Base-by-base conservation (phyloP, 1,140 invertebrate species). In the Elysia chlorotica region DNA sequence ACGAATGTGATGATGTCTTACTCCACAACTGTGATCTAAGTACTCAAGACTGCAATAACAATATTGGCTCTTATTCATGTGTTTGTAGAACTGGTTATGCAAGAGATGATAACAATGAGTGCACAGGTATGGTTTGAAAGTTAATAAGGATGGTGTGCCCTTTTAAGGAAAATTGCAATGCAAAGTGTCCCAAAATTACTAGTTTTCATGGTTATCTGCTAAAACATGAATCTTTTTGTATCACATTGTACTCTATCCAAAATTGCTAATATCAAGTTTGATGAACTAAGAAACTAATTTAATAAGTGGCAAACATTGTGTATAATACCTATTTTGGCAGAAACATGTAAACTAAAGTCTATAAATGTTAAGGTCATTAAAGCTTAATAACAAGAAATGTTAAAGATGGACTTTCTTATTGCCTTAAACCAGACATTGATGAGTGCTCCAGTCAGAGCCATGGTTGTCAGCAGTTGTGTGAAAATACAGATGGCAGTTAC, bases 381-480 rank as follows among this genome's bases (percentile, higher is more conserved):
- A 31, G 17, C 14, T 17, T 14, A 31, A 5, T n/a, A 14, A 4
- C 14, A 63, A 63, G 61, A 14, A n/a, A n/a, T 31, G 14, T 14
- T 14, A 63, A 31, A 14, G 10, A 63, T 28, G 14, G 4, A 31
- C 35, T 35, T 35, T 63, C 23, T 10, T 10, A 63, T 25, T 67
- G 5, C 38, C 25, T 54, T 2, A 31, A 5, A 31, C 1, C 57
- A 87, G 85, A 87, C 71, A 74, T 86, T 21, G 82, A 87, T 65
- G 86, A 87, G 73, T 87, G 86, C 68, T 28, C 76, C n/a, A 61
- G 57, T 14, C 71, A 74, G 17, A 81, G 78, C 56, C 78, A 77
- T 35, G 76, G 74, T 0, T 87, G 86, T 76, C 76, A 83, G 38
- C 86, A 88, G 41, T 75, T 78, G 31, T 81, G 79, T 65, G 38